Percentiles rank a stretch among this genome's conserved stretches.
These are phyloP conservation scores for Sympetrum striolatum DNA, from an alignment of 2,888 invertebrate genomes.

Conservation along the genomic window DNA sequence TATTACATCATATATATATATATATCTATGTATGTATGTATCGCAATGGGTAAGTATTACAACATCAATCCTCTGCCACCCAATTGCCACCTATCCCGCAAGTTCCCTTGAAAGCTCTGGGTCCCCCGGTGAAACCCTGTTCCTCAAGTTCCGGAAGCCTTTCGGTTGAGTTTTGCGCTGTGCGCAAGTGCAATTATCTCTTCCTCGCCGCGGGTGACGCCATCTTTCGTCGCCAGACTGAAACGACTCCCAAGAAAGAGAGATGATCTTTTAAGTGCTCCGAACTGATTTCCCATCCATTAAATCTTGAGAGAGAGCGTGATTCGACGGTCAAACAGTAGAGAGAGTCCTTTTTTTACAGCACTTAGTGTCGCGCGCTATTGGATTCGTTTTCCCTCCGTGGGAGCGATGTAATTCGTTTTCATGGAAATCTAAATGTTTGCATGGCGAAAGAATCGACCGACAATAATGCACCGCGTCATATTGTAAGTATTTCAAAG, in stretches of 20 bases:
- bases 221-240: background rate
- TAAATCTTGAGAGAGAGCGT: background rate
- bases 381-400: background rate
- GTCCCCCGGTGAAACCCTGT: too few relatives aligned
- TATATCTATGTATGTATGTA: background rate
- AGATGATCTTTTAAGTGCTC: conserved; percentile 1
- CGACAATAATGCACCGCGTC: conserved; percentile 23
- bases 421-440: background rate
- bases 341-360: background rate
- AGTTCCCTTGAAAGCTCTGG: too few relatives aligned
- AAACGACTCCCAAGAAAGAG: background rate
- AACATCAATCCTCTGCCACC: background rate
- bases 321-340: conserved; percentile 18
- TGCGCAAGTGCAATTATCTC: background rate
- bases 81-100: background rate
- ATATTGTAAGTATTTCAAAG: background rate
- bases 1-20: background rate
- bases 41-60: background rate
- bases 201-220: background rate
- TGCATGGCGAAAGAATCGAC: background rate
- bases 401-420: background rate
- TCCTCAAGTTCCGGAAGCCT: too few relatives aligned
- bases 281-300: conserved; percentile 14
- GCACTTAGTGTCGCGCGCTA: conserved; percentile 14
- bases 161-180: background rate